Base-by-base conservation (phyloP, 2,797 vertebrate genomes). In the Danionella dracula region DNA sequence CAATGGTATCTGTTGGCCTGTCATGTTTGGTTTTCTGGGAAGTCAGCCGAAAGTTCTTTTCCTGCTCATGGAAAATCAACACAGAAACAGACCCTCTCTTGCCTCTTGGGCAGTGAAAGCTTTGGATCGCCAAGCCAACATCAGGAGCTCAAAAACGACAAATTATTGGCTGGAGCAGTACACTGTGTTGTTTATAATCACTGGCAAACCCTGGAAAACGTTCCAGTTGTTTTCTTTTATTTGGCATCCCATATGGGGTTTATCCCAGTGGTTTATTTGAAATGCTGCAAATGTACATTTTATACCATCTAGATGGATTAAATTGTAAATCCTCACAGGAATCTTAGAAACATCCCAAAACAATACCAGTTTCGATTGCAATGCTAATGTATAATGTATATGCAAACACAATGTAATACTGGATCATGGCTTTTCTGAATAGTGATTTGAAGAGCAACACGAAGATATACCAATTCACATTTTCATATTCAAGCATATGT, bases 11-110 rank as follows among this genome's bases (percentile, higher is more conserved):
- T 58, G 44, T 58, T 12, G 75, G 13, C 73, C 57, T 49, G 65
- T 69, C 34, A 71, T 73, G 64, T 75, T 73, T 71, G 84, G 76
- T 82, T 79, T 86, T 87, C 83, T 87, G 83, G 81, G 85, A 87
- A 86, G 71, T 68, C 58, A 53, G 67, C 56, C 73, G 32, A 66
- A 74, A 76, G 68, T 78, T 62, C 70, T 71, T 61, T 51, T 56
- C 79, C 71, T 62, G 73, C 71, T 81, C 83, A 61, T 64, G 79
- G 74, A 82, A 84, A 84, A 82, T 78, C 76, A 84, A 81, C 80
- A 86, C 58, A 46, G 78, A 61, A 82, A 61, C 60, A 35, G 45
- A 74, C 70, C 70, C 46, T 29, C 40, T 66, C 68, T 56, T n/a
- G 35, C 51, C 58, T 58, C 51, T 49, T 54, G 55, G 57, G 23